A percentile compares a stretch with the other conserved stretches of the same genome.
These are phyloP conservation scores for Cervus canadensis DNA, from an alignment of 2,113 vertebrate genomes.

Conservation along the genomic window DNA sequence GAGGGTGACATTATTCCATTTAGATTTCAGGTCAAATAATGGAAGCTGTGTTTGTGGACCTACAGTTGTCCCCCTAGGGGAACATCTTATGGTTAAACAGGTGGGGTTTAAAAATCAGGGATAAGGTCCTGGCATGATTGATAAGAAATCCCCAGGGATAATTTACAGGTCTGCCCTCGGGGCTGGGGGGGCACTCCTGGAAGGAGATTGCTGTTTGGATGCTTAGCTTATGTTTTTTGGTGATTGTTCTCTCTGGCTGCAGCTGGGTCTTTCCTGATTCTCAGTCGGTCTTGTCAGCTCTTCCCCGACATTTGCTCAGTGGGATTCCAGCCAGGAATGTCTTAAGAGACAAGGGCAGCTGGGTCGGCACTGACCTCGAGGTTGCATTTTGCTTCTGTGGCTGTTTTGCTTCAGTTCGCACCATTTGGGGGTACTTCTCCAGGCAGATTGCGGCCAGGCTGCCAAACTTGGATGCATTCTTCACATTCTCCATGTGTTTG, in stretches of 20 bases:
- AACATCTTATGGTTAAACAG: not conserved
- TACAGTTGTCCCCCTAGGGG: not conserved
- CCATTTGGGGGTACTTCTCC: slow-evolving; percentile 45
- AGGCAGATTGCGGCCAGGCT: slow-evolving; percentile 5
- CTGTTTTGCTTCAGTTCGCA: not conserved
- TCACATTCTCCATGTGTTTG: slow-evolving; percentile 57
- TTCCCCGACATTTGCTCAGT: slow-evolving; percentile 23
- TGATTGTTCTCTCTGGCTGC: slow-evolving; percentile 36
- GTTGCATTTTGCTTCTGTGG: slow-evolving; percentile 60
- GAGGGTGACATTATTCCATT: not conserved
- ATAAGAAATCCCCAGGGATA: not conserved
- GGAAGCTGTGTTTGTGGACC: not conserved
- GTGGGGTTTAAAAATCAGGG: not conserved
- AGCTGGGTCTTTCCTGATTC: slow-evolving; percentile 42
- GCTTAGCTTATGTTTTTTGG: slow-evolving; percentile 36
- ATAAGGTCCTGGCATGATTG: not conserved
- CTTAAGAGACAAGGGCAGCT: slow-evolving; percentile 59
- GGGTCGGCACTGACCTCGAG: slow-evolving; percentile 56
- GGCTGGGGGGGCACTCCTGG: not conserved
- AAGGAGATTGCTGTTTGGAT: not conserved
- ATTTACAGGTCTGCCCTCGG: not conserved
- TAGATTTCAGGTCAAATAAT: not conserved
- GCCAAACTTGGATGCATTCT: slow-evolving; percentile 51
- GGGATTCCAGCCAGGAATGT: slow-evolving; percentile 64
- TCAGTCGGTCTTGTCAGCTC: not conserved